A percentile compares a stretch with the other conserved stretches of the same genome.
phyloP scores from a whole-genome alignment of 2,888 invertebrate genomes.

The Ophion ventricosus region DNA sequence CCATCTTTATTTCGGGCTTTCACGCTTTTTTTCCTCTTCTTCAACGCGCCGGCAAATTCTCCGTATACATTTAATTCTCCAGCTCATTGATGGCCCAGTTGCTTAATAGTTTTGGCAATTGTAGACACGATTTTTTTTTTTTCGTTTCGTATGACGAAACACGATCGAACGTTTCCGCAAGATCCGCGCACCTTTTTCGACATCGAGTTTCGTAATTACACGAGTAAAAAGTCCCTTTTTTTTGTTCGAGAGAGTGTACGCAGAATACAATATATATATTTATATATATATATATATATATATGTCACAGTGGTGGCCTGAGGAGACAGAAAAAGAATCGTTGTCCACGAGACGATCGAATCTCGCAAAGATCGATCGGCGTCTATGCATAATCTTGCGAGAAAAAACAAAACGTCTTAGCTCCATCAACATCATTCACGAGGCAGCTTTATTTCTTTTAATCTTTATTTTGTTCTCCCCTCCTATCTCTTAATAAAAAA shows the following conservation, averaged over 20 bases:
- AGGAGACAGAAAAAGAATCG: conserved; percentile 1
- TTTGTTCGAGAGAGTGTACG: not conserved
- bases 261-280: not conserved
- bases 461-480: conserved; percentile 53
- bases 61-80: conserved; percentile 14
- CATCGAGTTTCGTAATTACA: conserved; percentile 54
- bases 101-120: conserved; percentile 32
- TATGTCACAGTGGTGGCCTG: not conserved
- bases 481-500: conserved; percentile 72
- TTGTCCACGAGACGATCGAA: not conserved
- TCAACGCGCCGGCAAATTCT: conserved; percentile 41
- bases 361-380: not conserved
- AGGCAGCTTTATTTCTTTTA: conserved; percentile 17
- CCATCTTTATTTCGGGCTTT: conserved; percentile 55
- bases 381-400: not conserved
- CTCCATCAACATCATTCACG: conserved; percentile 15
- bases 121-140: not conserved
- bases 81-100: conserved; percentile 2
- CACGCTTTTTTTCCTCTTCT: conserved; percentile 7
- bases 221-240: conserved; percentile 19
- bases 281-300: not conserved
- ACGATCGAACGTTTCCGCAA: conserved; percentile 19
- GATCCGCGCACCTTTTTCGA: conserved; percentile 12
- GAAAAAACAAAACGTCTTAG: conserved; percentile 8
- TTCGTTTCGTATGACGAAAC: not conserved